These are phyloP conservation scores for Gymnopithys bicolor DNA, from an alignment of 2,797 vertebrate species.

Conservation along the genomic window DNA sequence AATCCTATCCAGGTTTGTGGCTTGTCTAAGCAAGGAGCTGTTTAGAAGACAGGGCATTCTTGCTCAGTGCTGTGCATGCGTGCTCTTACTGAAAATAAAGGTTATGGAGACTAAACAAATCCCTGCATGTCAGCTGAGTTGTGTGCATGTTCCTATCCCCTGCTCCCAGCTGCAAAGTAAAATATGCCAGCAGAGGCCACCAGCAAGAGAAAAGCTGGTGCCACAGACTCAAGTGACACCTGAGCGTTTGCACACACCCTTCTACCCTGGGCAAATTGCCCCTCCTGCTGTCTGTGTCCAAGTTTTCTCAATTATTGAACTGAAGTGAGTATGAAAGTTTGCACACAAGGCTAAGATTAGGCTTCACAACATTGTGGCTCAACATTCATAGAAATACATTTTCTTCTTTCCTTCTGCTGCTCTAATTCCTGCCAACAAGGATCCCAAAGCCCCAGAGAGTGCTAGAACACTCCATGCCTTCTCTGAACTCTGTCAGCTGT, in stretches of 20 bases:
- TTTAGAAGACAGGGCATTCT: neutral
- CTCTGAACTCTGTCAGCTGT: neutral
- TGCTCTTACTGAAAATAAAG: neutral
- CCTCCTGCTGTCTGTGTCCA: neutral
- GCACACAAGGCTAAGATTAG: neutral
- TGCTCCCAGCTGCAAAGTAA: neutral
- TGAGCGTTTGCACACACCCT: neutral
- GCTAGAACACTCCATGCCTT: neutral
- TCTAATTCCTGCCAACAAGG: neutral
- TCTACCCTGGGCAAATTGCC: neutral
- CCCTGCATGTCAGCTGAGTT: neutral
- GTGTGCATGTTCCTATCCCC: neutral
- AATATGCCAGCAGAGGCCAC: neutral
- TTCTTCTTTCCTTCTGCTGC: neutral
- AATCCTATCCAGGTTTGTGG: neutral
- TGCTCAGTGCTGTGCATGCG: neutral
- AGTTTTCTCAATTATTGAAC: neutral
- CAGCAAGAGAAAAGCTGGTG: neutral
- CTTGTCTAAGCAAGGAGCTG: neutral
- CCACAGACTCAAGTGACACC: neutral
- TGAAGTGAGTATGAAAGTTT: neutral
- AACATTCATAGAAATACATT: neutral
- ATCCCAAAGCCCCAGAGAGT: neutral
- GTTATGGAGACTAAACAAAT: constrained; percentile 3
- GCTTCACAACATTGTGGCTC: neutral